Evolutionary conservation across 2,888 invertebrate species (phyloP).

Genomic region (Eudemis profundana): DNA sequence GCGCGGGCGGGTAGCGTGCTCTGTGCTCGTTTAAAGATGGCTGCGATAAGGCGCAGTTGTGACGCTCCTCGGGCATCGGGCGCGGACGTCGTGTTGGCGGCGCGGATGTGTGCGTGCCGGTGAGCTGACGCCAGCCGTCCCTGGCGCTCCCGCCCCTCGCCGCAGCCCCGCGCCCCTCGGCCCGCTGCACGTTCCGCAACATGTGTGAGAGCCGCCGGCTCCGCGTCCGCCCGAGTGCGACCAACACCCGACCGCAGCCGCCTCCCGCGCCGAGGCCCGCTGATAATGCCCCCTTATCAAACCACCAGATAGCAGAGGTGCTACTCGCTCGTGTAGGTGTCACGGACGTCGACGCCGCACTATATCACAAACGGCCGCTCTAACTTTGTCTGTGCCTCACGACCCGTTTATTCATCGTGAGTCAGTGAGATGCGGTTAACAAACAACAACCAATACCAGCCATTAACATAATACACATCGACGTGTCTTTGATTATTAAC

Average conservation of each 20-base stretch:
- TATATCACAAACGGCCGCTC: constrained; percentile 67
- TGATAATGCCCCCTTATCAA: constrained; percentile 80
- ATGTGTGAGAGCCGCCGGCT: constrained; percentile 70
- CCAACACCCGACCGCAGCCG: constrained; percentile 66
- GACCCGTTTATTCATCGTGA: constrained; percentile 66
- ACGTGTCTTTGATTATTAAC: constrained; percentile 3
- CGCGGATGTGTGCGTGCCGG: constrained; percentile 74
- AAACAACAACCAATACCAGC: constrained; percentile 50
- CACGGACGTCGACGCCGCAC: constrained; percentile 74
- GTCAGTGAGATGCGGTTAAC: constrained; percentile 59
- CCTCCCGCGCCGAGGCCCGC: constrained; percentile 74
- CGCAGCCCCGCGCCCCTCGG: constrained; percentile 50
- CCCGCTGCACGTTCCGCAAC: constrained; percentile 79
- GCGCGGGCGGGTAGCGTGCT: constrained; percentile 79
- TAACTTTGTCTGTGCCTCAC: constrained; percentile 67
- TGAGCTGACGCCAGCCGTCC: constrained; percentile 66
- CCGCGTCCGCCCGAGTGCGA: constrained; percentile 59
- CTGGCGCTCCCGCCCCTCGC: constrained; percentile 65
- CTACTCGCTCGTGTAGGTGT: constrained; percentile 81
- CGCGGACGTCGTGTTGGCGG: constrained; percentile 57
- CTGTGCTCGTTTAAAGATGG: constrained; percentile 83
- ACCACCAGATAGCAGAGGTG: constrained; percentile 83
- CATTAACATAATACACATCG: constrained; percentile 20
- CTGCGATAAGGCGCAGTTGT: constrained; percentile 80
- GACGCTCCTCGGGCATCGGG: constrained; percentile 71